Conservation (phyloP, 2,888 invertebrate genomes). For the Lasioglossum oenotherae region DNA sequence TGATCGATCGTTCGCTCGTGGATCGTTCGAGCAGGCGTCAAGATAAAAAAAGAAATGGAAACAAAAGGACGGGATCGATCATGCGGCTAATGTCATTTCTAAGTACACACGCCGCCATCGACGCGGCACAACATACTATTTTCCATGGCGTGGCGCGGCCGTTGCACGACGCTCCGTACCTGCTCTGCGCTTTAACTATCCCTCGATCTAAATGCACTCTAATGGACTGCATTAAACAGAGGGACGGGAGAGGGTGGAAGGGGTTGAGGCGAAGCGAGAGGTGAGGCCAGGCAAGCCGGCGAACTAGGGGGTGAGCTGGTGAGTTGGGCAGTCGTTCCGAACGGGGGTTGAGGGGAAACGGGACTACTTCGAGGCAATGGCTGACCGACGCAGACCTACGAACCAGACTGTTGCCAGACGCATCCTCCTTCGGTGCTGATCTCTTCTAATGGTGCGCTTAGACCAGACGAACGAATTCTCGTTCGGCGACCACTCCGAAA, state of each 20-base stretch:
- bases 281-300: constrained; percentile 55
- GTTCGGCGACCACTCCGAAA: not conserved
- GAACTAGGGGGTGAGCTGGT: constrained; percentile 46
- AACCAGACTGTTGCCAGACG: constrained; percentile 52
- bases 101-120: constrained; percentile 72
- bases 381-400: constrained; percentile 64
- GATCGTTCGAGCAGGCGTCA: not conserved
- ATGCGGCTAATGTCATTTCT: constrained; percentile 77
- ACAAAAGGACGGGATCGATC: constrained; percentile 56
- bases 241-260: constrained; percentile 71
- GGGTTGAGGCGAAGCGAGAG: constrained; percentile 67
- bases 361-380: constrained; percentile 52
- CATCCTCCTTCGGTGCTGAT: not conserved
- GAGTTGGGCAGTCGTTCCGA: constrained; percentile 40
- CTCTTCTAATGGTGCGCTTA: not conserved
- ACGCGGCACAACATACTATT: constrained; percentile 75
- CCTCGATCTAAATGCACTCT: constrained; percentile 84
- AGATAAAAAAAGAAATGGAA: constrained; percentile 9
- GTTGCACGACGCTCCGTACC: constrained; percentile 71
- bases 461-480: not conserved
- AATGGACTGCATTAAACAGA: constrained; percentile 84
- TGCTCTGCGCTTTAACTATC: constrained; percentile 82
- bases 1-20: not conserved
- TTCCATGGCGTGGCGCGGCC: constrained; percentile 72
- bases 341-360: constrained; percentile 29